Percentiles rank a stretch among this genome's conserved stretches.
Evolutionary conservation across 2,797 vertebrate species (phyloP).

Genomic region (Pseudomugil tenellus): DNA sequence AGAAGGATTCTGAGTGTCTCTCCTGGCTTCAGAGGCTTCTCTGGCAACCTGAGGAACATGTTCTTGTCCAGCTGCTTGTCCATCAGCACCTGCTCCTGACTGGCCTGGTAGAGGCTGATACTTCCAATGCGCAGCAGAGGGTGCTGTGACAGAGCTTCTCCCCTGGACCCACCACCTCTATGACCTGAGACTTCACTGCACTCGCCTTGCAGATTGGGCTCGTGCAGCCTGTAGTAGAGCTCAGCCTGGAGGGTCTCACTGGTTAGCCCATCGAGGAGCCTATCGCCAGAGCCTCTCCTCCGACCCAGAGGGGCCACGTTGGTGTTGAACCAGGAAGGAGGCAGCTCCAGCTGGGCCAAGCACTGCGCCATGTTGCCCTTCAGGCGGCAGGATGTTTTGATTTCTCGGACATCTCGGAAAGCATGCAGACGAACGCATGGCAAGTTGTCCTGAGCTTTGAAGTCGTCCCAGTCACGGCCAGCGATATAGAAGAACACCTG

Average conservation of each 20-base stretch:
- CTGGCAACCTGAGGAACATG: constrained; percentile 92
- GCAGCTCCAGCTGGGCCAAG: constrained; percentile 91
- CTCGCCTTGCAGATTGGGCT: constrained; percentile 84
- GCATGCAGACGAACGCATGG: constrained; percentile 94
- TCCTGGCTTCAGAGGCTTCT: constrained; percentile 91
- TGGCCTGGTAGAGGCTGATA: constrained; percentile 91
- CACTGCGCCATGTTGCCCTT: constrained; percentile 92
- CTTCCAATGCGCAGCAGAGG: constrained; percentile 96
- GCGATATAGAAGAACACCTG: constrained; percentile 98
- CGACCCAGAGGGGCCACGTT: constrained; percentile 86
- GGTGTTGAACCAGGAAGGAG: constrained; percentile 92
- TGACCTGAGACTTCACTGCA: constrained; percentile 81
- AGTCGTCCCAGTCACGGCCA: constrained; percentile 96
- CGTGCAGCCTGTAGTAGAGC: constrained; percentile 94
- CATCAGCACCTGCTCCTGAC: constrained; percentile 85
- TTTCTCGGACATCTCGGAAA: constrained; percentile 91
- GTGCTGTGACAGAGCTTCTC: constrained; percentile 90
- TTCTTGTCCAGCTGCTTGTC: constrained; percentile 93
- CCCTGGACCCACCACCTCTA: constrained; percentile 77
- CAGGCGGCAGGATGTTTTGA: constrained; percentile 92
- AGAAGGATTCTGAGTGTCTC: constrained; percentile 91
- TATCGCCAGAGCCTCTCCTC: constrained; percentile 83
- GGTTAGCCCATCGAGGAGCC: constrained; percentile 79
- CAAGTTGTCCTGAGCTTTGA: constrained; percentile 88
- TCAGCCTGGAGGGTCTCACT: constrained; percentile 90